phyloP scores from a whole-genome alignment of 2,113 vertebrate genomes.

The Amphiprion ocellaris region DNA sequence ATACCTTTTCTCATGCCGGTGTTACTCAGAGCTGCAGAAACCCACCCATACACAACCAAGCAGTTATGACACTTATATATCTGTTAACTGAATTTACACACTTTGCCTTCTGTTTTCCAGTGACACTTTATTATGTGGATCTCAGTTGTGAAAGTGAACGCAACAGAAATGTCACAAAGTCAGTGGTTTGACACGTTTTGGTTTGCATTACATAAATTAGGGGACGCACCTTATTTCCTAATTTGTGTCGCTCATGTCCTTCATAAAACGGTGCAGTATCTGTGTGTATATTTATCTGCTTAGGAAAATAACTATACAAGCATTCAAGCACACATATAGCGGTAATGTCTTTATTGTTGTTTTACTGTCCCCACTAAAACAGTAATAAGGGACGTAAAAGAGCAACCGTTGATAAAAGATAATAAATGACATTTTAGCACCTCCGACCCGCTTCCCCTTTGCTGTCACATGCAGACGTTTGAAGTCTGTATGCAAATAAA shows the following conservation, averaged over 20 bases:
- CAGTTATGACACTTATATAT: slow-evolving; percentile 5
- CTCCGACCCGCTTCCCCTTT: slow-evolving; percentile 35
- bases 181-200: background rate
- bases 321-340: background rate
- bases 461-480: slow-evolving; percentile 19
- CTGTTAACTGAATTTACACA: background rate
- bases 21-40: slow-evolving; percentile 20
- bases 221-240: slow-evolving; percentile 30
- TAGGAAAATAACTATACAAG: background rate
- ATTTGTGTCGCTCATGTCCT: background rate
- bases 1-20: background rate
- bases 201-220: background rate
- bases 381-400: slow-evolving; percentile 4
- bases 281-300: background rate
- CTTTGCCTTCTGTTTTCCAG: slow-evolving; percentile 19
- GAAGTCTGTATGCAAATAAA: slow-evolving; percentile 60
- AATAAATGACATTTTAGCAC: slow-evolving; percentile 27
- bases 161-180: slow-evolving; percentile 14
- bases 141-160: slow-evolving; percentile 12
- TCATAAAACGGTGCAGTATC: background rate
- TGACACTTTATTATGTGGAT: background rate
- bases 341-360: background rate
- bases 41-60: slow-evolving; percentile 23
- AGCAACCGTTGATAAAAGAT: slow-evolving; percentile 11
- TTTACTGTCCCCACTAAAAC: slow-evolving; percentile 5